Conservation (phyloP, 2,113 vertebrate species). For the Grus americana region DNA sequence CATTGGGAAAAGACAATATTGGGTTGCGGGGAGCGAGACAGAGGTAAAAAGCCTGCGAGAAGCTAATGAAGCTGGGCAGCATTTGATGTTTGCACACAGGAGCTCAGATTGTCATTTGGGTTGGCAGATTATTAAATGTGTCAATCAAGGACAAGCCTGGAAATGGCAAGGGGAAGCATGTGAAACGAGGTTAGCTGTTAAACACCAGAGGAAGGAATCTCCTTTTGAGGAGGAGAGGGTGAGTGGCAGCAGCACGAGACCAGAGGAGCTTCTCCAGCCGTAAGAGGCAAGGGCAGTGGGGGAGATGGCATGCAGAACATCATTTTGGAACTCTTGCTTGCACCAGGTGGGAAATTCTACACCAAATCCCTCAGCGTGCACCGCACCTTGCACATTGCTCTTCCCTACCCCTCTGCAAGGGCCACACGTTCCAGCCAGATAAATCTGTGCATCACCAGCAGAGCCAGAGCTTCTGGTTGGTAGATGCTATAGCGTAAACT, state of each 20-base stretch:
- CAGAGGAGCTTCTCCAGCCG: neutral
- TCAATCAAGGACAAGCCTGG: conserved; percentile 1
- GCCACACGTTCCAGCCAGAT: neutral
- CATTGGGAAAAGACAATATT: neutral
- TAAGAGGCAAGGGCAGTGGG: too few relatives aligned
- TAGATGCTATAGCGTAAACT: accelerated
- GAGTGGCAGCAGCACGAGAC: neutral
- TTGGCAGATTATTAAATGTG: conserved; percentile 25
- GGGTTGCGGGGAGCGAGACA: neutral
- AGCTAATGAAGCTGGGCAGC: conserved; percentile 9
- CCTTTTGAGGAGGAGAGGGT: neutral
- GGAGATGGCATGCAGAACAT: neutral
- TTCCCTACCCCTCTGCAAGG: neutral
- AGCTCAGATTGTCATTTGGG: neutral
- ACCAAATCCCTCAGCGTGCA: too few relatives aligned
- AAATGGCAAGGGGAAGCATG: neutral
- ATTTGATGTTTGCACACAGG: neutral
- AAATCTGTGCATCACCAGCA: accelerated
- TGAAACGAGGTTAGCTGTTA: neutral
- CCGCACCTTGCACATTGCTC: too few relatives aligned
- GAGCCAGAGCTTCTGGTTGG: neutral
- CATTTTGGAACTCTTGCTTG: neutral
- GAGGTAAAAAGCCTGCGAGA: neutral
- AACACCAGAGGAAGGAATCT: neutral
- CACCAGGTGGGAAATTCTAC: neutral